Evolutionary conservation across 2,797 vertebrate genomes (phyloP).

Genomic region (Podargus strigoides): DNA sequence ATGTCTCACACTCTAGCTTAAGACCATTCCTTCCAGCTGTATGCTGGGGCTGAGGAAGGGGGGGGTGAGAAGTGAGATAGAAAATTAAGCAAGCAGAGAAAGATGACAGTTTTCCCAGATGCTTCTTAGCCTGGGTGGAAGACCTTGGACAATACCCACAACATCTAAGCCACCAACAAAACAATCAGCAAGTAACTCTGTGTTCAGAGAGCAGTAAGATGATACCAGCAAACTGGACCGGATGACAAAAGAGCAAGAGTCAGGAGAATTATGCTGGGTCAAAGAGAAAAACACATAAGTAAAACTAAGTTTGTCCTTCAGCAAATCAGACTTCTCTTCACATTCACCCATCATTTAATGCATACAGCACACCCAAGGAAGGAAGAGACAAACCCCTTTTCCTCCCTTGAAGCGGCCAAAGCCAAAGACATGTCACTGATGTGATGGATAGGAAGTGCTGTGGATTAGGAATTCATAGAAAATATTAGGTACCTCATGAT

Average conservation of each 20-base stretch:
- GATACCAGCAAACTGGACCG: not conserved
- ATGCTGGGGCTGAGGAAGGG: not conserved
- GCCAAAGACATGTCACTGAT: not conserved
- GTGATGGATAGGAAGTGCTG: not conserved
- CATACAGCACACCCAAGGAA: not conserved
- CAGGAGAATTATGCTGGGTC: not conserved
- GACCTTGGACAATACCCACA: not conserved
- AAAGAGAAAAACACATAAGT: not conserved
- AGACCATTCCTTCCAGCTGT: not conserved
- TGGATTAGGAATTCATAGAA: not conserved
- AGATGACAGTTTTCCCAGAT: not conserved
- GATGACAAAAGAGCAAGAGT: not conserved
- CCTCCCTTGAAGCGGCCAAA: not conserved
- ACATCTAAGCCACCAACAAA: not conserved
- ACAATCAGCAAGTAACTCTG: not conserved
- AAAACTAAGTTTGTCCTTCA: not conserved
- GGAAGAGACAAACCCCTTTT: not conserved
- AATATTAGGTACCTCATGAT: not conserved
- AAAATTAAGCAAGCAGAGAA: not conserved
- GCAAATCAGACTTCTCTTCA: not conserved
- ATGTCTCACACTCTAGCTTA: not conserved
- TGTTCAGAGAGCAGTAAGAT: not conserved
- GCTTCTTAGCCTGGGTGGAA: not conserved
- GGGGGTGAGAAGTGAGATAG: not conserved
- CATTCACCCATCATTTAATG: not conserved